These are phyloP conservation scores for Nipponacmea schrenckii DNA, from an alignment of 2,888 invertebrate species.

Conservation along the genomic window DNA sequence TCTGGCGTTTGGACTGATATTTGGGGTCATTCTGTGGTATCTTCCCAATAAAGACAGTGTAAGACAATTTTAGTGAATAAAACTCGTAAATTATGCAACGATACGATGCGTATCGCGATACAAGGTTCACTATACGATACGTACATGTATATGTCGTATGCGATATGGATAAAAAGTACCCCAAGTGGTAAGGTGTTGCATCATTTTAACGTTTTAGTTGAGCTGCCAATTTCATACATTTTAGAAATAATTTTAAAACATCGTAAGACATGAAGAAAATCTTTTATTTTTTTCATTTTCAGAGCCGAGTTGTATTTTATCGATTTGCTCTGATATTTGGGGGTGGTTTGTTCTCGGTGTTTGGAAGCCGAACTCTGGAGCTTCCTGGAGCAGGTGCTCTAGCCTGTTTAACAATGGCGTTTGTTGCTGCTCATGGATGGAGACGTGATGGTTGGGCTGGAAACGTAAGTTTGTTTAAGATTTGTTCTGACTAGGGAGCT, in stretches of 20 bases:
- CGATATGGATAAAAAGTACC: too few relatives aligned
- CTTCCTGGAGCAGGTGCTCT: slow-evolving; percentile 75
- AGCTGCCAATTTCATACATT: too few relatives aligned
- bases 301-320: slow-evolving; percentile 30
- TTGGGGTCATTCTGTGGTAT: slow-evolving; percentile 80
- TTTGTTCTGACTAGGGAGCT: too few relatives aligned
- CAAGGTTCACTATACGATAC: too few relatives aligned
- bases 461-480: slow-evolving; percentile 3
- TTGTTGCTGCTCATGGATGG: slow-evolving; percentile 58
- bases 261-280: too few relatives aligned
- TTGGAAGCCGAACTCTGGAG: slow-evolving; percentile 84
- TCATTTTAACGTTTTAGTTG: too few relatives aligned
- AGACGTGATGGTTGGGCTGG: slow-evolving; percentile 36
- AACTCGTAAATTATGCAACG: too few relatives aligned
- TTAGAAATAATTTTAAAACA: too few relatives aligned
- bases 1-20: slow-evolving; percentile 80
- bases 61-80: not conserved
- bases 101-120: too few relatives aligned
- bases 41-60: slow-evolving; percentile 76
- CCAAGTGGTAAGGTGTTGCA: too few relatives aligned
- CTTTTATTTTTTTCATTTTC: slow-evolving; percentile 4
- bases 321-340: slow-evolving; percentile 81
- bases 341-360: slow-evolving; percentile 83
- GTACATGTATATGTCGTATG: too few relatives aligned
- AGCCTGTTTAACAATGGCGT: slow-evolving; percentile 69